Evolutionary conservation across 1,140 invertebrate genomes (phyloP).

Genomic region (Magallana ariakensis): DNA sequence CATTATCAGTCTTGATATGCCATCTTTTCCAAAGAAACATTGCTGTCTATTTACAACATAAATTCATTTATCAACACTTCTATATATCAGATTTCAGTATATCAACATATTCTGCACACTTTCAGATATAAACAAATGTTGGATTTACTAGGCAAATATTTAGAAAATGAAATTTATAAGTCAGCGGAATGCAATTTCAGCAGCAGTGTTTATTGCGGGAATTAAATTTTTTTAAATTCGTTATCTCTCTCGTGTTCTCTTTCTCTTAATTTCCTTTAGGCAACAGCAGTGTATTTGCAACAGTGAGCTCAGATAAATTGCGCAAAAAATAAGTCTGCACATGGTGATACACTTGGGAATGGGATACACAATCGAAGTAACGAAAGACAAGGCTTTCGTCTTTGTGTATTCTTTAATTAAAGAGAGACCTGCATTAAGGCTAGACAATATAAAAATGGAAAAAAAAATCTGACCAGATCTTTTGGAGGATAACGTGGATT

Average conservation of each 20-base stretch:
- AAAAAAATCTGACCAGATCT: background rate
- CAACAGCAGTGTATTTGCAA: too few relatives aligned
- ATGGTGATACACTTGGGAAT: too few relatives aligned
- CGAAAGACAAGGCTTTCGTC: too few relatives aligned
- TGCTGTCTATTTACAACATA: background rate
- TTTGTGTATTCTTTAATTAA: background rate
- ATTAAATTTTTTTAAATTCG: too few relatives aligned
- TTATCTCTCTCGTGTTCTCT: too few relatives aligned
- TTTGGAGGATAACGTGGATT: background rate
- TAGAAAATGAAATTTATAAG: background rate
- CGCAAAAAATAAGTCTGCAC: too few relatives aligned
- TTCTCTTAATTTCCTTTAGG: too few relatives aligned
- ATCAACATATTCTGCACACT: constrained; percentile 18
- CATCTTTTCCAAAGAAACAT: background rate
- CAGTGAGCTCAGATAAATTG: too few relatives aligned
- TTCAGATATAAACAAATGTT: constrained; percentile 24
- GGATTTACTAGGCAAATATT: background rate
- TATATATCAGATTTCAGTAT: background rate
- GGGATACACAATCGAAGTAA: too few relatives aligned
- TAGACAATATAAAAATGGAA: background rate
- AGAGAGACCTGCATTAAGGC: background rate
- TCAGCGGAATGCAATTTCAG: too few relatives aligned
- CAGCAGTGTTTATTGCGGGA: too few relatives aligned
- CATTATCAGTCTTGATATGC: background rate
- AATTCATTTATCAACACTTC: constrained; percentile 35